Evolutionary conservation across 2,888 invertebrate genomes (phyloP).

Genomic region (Diarsia mendica): DNA sequence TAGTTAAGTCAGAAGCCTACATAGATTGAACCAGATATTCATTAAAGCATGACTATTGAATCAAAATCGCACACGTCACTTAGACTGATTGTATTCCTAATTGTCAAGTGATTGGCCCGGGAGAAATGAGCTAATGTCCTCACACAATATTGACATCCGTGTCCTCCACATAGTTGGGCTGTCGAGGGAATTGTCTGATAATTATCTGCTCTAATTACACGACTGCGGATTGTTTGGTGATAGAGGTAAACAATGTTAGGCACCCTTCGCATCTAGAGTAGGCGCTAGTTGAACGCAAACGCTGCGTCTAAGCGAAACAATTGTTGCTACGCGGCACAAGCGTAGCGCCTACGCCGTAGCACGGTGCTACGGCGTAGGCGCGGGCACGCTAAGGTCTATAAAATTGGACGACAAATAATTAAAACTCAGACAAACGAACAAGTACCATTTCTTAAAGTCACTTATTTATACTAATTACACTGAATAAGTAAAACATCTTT

Average conservation of each 20-base stretch:
- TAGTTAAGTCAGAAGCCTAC: background rate
- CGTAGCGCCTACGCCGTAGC: slow-evolving; percentile 33
- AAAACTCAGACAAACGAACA: background rate
- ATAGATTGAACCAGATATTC: background rate
- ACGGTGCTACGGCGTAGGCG: slow-evolving; percentile 8
- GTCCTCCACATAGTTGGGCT: slow-evolving; percentile 56
- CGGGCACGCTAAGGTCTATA: too few species aligned
- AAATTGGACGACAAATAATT: background rate
- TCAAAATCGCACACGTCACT: slow-evolving; percentile 60
- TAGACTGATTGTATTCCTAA: slow-evolving; percentile 72
- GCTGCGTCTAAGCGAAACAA: background rate
- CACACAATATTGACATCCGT: slow-evolving; percentile 76
- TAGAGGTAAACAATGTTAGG: slow-evolving; percentile 16
- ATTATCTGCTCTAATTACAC: slow-evolving; percentile 60
- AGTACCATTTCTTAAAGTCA: background rate
- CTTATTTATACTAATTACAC: background rate
- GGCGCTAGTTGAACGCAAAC: background rate
- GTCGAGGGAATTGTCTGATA: slow-evolving; percentile 59
- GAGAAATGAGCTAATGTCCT: slow-evolving; percentile 82
- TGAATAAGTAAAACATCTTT: background rate
- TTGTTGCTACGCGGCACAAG: background rate
- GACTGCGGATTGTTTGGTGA: slow-evolving; percentile 13
- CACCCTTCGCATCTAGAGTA: background rate
- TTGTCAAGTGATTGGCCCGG: slow-evolving; percentile 73
- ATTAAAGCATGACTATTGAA: slow-evolving; percentile 16